Evolutionary conservation across 2,797 vertebrate genomes (phyloP).

Genomic region (Nothura maculosa): DNA sequence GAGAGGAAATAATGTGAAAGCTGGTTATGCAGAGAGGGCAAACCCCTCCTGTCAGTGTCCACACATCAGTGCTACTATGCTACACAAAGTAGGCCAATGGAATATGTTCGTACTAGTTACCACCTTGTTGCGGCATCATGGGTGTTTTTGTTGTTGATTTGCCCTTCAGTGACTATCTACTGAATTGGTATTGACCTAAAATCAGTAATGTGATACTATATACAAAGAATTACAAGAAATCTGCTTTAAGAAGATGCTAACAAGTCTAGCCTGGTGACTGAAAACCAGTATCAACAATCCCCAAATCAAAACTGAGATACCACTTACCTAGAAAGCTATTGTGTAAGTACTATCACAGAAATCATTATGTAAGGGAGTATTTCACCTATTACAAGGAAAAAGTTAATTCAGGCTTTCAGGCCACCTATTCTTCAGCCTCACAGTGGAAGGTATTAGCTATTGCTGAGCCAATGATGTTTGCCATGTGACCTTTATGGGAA

Average conservation of each 20-base stretch:
- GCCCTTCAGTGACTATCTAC: background rate
- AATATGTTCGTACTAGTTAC: background rate
- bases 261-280: background rate
- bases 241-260: background rate
- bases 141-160: background rate
- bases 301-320: background rate
- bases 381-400: conserved; percentile 1
- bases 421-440: background rate
- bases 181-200: background rate
- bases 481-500: background rate
- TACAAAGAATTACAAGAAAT: background rate
- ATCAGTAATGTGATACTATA: background rate
- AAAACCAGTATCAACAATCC: background rate
- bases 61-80: background rate
- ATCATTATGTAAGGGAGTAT: background rate
- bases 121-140: background rate
- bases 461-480: background rate
- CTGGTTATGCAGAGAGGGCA: background rate
- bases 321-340: background rate
- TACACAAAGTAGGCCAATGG: background rate
- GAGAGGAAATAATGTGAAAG: background rate
- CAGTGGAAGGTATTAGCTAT: background rate
- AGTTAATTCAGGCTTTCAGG: background rate
- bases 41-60: background rate
- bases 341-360: background rate